These are phyloP conservation scores for Hiodon alosoides DNA, from an alignment of 2,113 vertebrate genomes.

Conservation along the genomic window DNA sequence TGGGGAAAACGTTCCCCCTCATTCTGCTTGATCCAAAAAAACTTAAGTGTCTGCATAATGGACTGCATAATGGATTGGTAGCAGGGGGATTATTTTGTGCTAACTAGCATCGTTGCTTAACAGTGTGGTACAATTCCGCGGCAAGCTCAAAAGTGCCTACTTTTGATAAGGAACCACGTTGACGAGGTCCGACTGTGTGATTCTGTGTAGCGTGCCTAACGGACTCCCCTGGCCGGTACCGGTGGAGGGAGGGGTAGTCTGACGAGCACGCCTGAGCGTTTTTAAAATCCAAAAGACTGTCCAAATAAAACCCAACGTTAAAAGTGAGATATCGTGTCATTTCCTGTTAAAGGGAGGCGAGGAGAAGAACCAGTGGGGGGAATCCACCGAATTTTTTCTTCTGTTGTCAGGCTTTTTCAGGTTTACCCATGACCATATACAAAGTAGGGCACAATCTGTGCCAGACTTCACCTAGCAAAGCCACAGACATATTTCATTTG, in stretches of 20 bases:
- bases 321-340: neutral
- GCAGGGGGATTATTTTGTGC: constrained; percentile 10
- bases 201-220: constrained; percentile 33
- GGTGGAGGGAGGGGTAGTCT: neutral
- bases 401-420: neutral
- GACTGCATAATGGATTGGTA: neutral
- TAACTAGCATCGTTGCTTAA: constrained; percentile 19
- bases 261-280: constrained; percentile 18
- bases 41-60: neutral
- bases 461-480: neutral
- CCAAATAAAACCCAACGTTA: constrained; percentile 17
- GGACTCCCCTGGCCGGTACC: neutral
- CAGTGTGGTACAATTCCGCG: constrained; percentile 35
- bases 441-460: too few species aligned
- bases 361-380: too few species aligned
- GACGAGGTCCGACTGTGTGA: constrained; percentile 31
- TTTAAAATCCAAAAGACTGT: constrained; percentile 14
- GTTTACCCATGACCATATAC: neutral
- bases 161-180: constrained; percentile 46
- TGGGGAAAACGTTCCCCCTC: neutral
- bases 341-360: constrained; percentile 8
- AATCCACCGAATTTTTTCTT: neutral
- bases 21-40: neutral
- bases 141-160: constrained; percentile 61
- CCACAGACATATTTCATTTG: too few species aligned